These are phyloP conservation scores for Lymantria dispar DNA, from an alignment of 2,888 invertebrate species.

Conservation along the genomic window DNA sequence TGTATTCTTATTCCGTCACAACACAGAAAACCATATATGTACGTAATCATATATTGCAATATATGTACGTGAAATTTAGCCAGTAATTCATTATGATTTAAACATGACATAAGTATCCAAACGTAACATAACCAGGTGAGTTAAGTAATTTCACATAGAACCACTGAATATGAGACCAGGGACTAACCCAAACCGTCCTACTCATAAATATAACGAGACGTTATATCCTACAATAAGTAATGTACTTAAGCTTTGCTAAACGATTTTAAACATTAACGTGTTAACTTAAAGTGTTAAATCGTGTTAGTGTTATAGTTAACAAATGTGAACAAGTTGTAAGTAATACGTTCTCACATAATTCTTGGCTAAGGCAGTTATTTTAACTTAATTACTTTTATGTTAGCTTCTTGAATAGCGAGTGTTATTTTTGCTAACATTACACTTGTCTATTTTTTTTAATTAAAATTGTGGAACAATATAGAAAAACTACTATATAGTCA, in stretches of 20 bases:
- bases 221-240: conserved; percentile 28
- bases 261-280: not conserved
- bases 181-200: conserved; percentile 43
- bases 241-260: conserved; percentile 10
- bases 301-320: not conserved
- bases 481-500: too few species aligned
- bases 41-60: too few species aligned
- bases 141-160: conserved; percentile 52
- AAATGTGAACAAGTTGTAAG: conserved; percentile 33
- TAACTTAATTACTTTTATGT: conserved; percentile 24
- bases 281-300: conserved; percentile 5
- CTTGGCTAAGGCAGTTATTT: conserved; percentile 21
- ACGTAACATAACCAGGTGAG: conserved; percentile 38
- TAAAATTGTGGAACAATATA: too few species aligned
- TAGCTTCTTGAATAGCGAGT: conserved; percentile 7
- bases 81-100: conserved; percentile 30
- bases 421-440: not conserved
- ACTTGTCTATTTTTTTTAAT: too few species aligned
- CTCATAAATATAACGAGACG: conserved; percentile 52
- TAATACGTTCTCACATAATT: conserved; percentile 35
- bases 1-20: too few species aligned
- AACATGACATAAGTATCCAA: conserved; percentile 16
- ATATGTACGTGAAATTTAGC: conserved; percentile 14
- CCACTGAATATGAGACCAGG: conserved; percentile 52
- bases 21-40: too few species aligned